Evolutionary conservation across 2,888 invertebrate species (phyloP).

Genomic region (Acanthoscelides obtectus): DNA sequence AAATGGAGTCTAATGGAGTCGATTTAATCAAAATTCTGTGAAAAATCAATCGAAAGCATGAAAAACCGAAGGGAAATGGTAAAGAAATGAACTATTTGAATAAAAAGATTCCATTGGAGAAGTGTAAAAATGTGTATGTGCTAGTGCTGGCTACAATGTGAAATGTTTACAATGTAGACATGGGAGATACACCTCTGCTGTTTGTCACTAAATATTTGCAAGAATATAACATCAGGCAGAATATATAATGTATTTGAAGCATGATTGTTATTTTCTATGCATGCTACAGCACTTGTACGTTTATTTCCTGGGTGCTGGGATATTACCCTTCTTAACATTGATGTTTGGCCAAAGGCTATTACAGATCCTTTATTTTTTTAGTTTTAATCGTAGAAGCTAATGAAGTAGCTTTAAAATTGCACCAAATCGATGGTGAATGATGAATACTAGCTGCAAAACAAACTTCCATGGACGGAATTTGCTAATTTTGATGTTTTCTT

Average conservation of each 20-base stretch:
- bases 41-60: slow-evolving; percentile 50
- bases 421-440: not conserved
- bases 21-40: slow-evolving; percentile 60
- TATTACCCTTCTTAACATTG: not conserved
- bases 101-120: slow-evolving; percentile 35
- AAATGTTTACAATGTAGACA: slow-evolving; percentile 51
- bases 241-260: slow-evolving; percentile 19
- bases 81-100: slow-evolving; percentile 37
- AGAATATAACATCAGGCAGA: slow-evolving; percentile 30
- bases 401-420: slow-evolving; percentile 8
- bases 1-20: slow-evolving; percentile 61
- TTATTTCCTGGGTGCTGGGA: not conserved
- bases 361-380: slow-evolving; percentile 25
- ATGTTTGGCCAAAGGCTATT: slow-evolving; percentile 35
- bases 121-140: slow-evolving; percentile 39
- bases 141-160: slow-evolving; percentile 40
- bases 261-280: slow-evolving; percentile 21
- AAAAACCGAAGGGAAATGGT: slow-evolving; percentile 49
- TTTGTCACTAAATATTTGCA: slow-evolving; percentile 44
- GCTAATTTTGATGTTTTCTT: slow-evolving; percentile 27
- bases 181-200: slow-evolving; percentile 51
- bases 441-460: not conserved
- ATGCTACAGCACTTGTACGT: slow-evolving; percentile 15
- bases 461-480: slow-evolving; percentile 2
- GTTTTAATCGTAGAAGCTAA: slow-evolving; percentile 24